Conservation (phyloP, 2,888 invertebrate species). For the Mimas tiliae region DNA sequence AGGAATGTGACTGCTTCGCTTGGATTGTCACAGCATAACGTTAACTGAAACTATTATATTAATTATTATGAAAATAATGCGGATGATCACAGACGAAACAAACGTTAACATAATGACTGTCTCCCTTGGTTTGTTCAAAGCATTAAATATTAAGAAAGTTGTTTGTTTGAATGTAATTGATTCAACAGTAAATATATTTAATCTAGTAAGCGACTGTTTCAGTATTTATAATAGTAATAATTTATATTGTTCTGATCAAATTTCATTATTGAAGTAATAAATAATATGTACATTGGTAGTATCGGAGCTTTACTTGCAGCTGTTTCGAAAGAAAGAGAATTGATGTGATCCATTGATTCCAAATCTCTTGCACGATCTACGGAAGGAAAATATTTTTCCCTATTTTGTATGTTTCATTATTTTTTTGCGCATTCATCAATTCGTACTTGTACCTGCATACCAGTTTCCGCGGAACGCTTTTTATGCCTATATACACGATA, state of each 20-base stretch:
- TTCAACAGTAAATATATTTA: neutral
- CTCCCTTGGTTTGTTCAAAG: no score
- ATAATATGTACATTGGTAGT: neutral
- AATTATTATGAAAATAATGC: conserved; percentile 2
- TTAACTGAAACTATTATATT: conserved; percentile 26
- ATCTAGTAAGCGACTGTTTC: no score
- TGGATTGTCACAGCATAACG: conserved; percentile 22
- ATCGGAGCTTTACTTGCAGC: neutral
- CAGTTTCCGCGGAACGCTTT: neutral
- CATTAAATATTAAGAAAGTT: no score
- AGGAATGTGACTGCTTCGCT: conserved; percentile 37
- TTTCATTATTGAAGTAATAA: no score
- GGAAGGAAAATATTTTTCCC: neutral
- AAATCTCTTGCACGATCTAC: neutral
- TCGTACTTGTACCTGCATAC: neutral
- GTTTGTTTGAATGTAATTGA: neutral
- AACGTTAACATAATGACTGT: neutral
- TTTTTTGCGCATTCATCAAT: conserved; percentile 2
- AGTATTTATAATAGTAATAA: no score
- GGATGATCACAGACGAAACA: neutral
- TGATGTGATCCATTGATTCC: neutral
- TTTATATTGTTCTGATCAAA: no score
- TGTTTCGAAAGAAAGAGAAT: neutral
- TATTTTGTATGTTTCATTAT: neutral
- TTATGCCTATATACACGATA: neutral